Evolutionary conservation across 1,140 invertebrate species (phyloP), one percentile per base, ranked within the genome.

Genomic region (Formica selysi): DNA sequence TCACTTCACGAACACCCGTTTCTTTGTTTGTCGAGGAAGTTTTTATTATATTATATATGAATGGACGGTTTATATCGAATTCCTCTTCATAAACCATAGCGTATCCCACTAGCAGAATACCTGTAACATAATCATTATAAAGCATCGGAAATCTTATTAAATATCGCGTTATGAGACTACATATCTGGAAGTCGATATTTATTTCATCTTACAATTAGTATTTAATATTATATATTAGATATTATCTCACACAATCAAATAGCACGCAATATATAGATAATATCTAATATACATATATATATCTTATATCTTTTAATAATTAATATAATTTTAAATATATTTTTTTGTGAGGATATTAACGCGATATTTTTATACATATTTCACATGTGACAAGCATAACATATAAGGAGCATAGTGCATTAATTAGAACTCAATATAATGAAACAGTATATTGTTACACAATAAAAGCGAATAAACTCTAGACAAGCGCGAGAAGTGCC

Each of bases 111-210:
- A 61, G 0, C 7, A 13, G 2, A 6, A 51, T 0, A 61, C 57
- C 73, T 76, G 73, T 22, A 76, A 76, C n/a, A 76, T 62, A 41
- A 76, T 61, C 16, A 62, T 76, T 59, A 59, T 74, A 57, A 54
- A 48, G 2, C 3, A 61, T 2, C 8, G 3, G 1, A 16, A 76
- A 61, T n/a, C 32, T 76, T 19, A 22, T 74, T 16, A 51, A 73
- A 36, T 54, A 57, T 22, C 7, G 2, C 54, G 19, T n/a, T 57
- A 10, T 3, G 6, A 57, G 6, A 57, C n/a, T 22, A 7, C n/a
- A 11, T 19, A 54, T 36, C 4, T 19, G 13, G 2, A 11, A n/a
- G 1, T 71, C 26, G 44, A 36, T 32, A 36, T 57, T 57, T 57
- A n/a, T 38, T 13, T 57, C 26, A 7, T 22, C 16, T 6, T 16